Evolutionary conservation across 2,888 invertebrate genomes (phyloP).

Genomic region (Ormyrus nitidulus): DNA sequence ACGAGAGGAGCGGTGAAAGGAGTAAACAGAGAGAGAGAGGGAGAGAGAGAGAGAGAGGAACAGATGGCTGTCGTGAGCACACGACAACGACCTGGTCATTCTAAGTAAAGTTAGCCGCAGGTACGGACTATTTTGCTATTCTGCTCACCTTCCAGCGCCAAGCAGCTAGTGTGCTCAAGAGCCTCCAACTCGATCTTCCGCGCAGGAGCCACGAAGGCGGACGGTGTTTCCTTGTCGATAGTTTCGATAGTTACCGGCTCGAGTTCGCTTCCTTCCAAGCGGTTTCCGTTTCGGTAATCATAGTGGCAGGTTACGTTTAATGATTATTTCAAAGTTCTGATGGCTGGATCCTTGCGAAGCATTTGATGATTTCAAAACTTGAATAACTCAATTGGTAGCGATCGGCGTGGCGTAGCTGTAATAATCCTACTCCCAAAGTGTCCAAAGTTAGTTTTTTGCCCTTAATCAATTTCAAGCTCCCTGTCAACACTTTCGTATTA

Average conservation of each 20-base stretch:
- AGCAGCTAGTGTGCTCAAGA: neutral
- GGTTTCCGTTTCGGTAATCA: no score
- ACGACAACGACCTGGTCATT: conserved; percentile 33
- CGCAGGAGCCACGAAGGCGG: neutral
- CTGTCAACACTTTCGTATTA: neutral
- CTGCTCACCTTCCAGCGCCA: conserved; percentile 11
- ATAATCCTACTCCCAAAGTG: no score
- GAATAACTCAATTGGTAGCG: no score
- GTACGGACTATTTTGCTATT: conserved; percentile 32
- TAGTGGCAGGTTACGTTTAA: no score
- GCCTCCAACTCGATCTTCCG: conserved; percentile 14
- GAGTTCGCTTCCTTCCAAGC: neutral
- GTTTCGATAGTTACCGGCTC: neutral
- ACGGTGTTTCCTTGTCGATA: conserved; percentile 27
- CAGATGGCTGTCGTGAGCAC: conserved; percentile 37
- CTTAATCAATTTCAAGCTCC: no score
- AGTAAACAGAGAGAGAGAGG: conserved; percentile 34
- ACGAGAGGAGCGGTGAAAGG: conserved; percentile 24
- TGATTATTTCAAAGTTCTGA: no score
- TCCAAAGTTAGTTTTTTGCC: no score
- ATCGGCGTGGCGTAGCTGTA: no score
- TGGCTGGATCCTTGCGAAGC: no score
- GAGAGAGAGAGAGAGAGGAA: conserved; percentile 38
- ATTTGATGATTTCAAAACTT: no score
- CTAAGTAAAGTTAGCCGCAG: conserved; percentile 36